Conservation (phyloP, 1,140 invertebrate species). For the Metopolophium dirhodum region DNA sequence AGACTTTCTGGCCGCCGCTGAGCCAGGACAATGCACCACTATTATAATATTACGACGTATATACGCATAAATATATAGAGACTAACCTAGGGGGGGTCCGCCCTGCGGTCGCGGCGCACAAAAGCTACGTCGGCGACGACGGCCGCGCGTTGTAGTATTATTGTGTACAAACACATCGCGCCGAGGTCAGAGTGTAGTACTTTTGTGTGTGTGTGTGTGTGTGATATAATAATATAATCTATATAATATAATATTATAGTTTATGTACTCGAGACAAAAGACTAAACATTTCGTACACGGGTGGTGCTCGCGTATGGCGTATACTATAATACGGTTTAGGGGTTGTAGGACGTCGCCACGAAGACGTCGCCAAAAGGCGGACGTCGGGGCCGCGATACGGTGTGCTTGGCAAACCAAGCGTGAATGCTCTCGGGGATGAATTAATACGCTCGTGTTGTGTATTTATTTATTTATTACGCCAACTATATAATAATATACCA, state of each 20-base stretch:
- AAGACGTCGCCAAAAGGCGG: not conserved
- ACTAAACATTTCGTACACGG: not conserved
- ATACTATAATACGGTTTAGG: not conserved
- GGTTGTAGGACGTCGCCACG: not conserved
- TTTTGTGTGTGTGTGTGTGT: not conserved
- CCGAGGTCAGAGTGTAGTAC: not conserved
- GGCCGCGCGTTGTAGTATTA: no score
- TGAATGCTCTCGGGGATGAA: constrained; percentile 9
- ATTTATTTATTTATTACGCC: not conserved
- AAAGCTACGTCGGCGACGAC: not conserved
- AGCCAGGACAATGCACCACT: not conserved
- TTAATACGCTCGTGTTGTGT: not conserved
- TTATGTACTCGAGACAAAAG: constrained; percentile 34
- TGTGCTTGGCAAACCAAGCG: constrained; percentile 49
- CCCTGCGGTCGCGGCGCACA: not conserved
- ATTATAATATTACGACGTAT: not conserved
- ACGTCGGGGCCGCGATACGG: not conserved
- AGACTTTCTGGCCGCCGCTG: not conserved
- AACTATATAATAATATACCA: not conserved
- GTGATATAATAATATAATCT: not conserved
- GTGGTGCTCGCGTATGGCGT: not conserved
- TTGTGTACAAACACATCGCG: not conserved
- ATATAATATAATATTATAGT: not conserved
- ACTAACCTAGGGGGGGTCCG: not conserved
- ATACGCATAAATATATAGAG: not conserved